Conservation (phyloP, 2,113 vertebrate genomes). For the Macquaria australasica region DNA sequence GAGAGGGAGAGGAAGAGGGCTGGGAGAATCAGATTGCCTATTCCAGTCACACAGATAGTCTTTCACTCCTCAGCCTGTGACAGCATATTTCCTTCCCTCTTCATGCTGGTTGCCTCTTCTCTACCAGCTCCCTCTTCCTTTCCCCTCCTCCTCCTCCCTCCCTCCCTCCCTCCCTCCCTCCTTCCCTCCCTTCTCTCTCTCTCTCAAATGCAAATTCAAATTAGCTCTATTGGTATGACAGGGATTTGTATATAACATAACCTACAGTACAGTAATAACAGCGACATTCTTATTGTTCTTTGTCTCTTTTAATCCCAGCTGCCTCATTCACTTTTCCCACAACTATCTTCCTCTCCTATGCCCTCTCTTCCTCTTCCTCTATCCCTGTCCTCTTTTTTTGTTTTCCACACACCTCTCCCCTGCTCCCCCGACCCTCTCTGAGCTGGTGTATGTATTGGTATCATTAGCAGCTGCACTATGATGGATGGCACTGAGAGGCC, state of each 20-base stretch:
- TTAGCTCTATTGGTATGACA: conserved; percentile 38
- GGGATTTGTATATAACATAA: conserved; percentile 42
- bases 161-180: neutral
- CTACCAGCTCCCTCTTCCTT: conserved; percentile 23
- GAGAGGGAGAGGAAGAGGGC: conserved; percentile 16
- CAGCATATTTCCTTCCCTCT: conserved; percentile 74
- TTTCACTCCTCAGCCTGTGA: conserved; percentile 72
- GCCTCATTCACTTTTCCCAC: conserved; percentile 11
- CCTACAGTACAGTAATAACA: conserved; percentile 11
- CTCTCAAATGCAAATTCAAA: conserved; percentile 51
- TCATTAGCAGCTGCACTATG: conserved; percentile 73
- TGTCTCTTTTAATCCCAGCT: conserved; percentile 31
- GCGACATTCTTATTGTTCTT: conserved; percentile 6
- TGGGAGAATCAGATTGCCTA: conserved; percentile 65
- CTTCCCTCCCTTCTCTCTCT: neutral
- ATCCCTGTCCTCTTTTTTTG: conserved; percentile 1
- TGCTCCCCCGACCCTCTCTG: conserved; percentile 31
- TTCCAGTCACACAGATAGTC: conserved; percentile 73
- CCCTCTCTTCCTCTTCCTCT: conserved; percentile 18
- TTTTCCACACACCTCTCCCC: neutral
- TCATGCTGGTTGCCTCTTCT: conserved; percentile 72
- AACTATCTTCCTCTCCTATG: conserved; percentile 3
- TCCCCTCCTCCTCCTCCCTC: neutral
- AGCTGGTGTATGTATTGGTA: conserved; percentile 57
- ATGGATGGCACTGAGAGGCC: conserved; percentile 72